A percentile compares a stretch with the other conserved stretches of the same genome.
phyloP scores from a whole-genome alignment of 2,113 vertebrate genomes.

The Grantiella picta region DNA sequence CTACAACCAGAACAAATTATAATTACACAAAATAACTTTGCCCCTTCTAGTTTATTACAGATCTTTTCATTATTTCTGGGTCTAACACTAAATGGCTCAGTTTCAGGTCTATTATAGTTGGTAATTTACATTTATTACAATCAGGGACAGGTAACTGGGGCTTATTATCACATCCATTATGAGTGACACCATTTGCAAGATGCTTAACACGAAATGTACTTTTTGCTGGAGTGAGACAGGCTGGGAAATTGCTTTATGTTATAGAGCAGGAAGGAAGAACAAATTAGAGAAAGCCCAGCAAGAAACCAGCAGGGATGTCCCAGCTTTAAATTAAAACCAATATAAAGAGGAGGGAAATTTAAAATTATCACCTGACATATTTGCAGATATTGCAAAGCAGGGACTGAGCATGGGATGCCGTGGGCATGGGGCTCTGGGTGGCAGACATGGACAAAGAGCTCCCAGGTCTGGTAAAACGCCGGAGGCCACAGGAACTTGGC shows the following conservation, averaged over 20 bases:
- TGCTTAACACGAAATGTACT: not conserved
- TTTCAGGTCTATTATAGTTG: not conserved
- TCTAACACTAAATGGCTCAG: not conserved
- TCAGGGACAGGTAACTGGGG: not conserved
- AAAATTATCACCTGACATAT: not conserved
- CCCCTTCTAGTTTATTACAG: not conserved
- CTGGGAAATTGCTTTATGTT: not conserved
- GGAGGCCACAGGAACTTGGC: fast-evolving
- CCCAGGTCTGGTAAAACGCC: fast-evolving
- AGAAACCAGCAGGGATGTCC: not conserved
- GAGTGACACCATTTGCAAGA: constrained; percentile 33
- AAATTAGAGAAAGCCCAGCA: not conserved
- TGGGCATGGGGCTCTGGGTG: fast-evolving
- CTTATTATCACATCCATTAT: constrained; percentile 5
- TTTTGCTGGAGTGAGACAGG: not conserved
- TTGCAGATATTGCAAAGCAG: not conserved
- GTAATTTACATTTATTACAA: constrained; percentile 32
- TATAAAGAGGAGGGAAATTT: not conserved
- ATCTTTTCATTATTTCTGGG: not conserved
- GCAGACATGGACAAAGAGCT: fast-evolving
- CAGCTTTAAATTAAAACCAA: not conserved
- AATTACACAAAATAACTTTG: not conserved
- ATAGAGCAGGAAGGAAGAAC: not conserved
- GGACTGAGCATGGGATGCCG: not conserved
- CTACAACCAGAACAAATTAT: not conserved